These are phyloP conservation scores for Brachionus sp. DNA, from an alignment of 1,140 invertebrate species.

Conservation along the genomic window DNA sequence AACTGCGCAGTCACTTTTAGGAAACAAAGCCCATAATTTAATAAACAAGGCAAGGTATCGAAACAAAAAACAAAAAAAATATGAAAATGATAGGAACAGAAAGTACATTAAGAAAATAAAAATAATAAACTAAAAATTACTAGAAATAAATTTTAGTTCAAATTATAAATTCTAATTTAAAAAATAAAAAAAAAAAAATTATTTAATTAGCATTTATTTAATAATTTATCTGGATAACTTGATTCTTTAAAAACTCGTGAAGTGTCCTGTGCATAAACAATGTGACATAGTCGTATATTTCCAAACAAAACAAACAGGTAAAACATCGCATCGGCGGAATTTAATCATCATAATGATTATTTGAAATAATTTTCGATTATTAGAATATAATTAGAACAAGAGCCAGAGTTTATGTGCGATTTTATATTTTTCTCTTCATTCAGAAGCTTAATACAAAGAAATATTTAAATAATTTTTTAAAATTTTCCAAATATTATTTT, in stretches of 20 bases:
- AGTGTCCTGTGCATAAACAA: neutral
- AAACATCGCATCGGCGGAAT: neutral
- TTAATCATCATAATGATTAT: neutral
- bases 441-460: neutral
- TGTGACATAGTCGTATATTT: neutral
- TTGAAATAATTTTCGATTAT: conserved; percentile 11
- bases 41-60: neutral
- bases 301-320: neutral
- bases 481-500: neutral
- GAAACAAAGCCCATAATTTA: no score
- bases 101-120: neutral
- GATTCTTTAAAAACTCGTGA: neutral
- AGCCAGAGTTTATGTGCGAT: neutral
- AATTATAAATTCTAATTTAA: conserved; percentile 7
- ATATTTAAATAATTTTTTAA: neutral
- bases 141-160: conserved; percentile 11
- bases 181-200: neutral
- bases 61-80: neutral
- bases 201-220: conserved; percentile 12
- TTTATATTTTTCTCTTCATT: neutral
- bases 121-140: neutral
- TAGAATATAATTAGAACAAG: conserved; percentile 5
- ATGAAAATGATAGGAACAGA: conserved; percentile 7
- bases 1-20: neutral
- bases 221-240: neutral